Evolutionary conservation across 2,888 invertebrate species (phyloP).

Genomic region (Xylocampa areola): DNA sequence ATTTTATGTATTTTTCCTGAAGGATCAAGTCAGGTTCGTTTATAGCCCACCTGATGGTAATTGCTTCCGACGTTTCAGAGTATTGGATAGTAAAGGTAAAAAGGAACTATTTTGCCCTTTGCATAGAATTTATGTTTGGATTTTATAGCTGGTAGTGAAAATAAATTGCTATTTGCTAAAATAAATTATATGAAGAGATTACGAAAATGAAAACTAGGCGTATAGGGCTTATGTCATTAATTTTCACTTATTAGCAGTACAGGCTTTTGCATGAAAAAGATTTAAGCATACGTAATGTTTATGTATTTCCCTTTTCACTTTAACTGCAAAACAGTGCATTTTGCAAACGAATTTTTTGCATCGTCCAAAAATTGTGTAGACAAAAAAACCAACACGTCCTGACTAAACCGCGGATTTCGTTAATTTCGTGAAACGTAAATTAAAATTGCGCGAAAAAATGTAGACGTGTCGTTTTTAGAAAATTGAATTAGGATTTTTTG

Average conservation of each 20-base stretch:
- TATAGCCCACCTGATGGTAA: slow-evolving; percentile 54
- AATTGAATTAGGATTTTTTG: slow-evolving; percentile 46
- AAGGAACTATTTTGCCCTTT: slow-evolving; percentile 25
- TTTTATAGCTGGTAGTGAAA: slow-evolving; percentile 7
- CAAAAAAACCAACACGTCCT: slow-evolving; percentile 29
- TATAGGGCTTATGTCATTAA: too few relatives aligned
- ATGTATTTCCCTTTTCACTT: background rate
- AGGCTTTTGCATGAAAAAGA: too few relatives aligned
- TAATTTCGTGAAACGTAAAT: slow-evolving; percentile 58
- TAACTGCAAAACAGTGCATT: slow-evolving; percentile 21
- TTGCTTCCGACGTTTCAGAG: slow-evolving; percentile 47
- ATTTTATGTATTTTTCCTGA: slow-evolving; percentile 58
- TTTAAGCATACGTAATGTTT: too few relatives aligned
- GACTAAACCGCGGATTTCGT: slow-evolving; percentile 52
- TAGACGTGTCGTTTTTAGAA: slow-evolving; percentile 46
- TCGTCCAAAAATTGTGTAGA: slow-evolving; percentile 22
- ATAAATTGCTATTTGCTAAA: too few relatives aligned
- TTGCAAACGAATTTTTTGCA: slow-evolving; percentile 31
- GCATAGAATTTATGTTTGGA: background rate
- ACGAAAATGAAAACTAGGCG: too few relatives aligned
- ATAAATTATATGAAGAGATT: too few relatives aligned
- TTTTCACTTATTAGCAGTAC: too few relatives aligned
- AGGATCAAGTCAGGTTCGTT: slow-evolving; percentile 55
- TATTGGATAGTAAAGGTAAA: slow-evolving; percentile 6
- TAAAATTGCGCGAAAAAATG: slow-evolving; percentile 49